Evolutionary conservation across 2,888 invertebrate genomes (phyloP).

Genomic region (Carterocephalus palaemon): DNA sequence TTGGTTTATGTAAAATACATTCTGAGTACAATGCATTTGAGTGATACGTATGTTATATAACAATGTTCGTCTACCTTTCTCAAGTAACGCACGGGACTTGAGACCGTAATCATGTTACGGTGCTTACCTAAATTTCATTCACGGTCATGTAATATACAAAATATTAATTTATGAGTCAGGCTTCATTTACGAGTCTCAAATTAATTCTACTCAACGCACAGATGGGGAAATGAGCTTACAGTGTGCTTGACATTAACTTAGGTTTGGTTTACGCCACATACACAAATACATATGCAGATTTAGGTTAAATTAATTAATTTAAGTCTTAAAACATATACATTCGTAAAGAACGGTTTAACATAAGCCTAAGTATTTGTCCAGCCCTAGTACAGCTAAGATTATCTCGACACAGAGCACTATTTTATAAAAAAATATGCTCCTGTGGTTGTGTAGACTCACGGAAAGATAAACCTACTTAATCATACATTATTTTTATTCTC

Average conservation of each 20-base stretch:
- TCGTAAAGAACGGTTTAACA: not conserved
- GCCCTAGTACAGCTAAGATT: conserved; percentile 8
- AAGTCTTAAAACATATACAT: not conserved
- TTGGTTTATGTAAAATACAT: conserved; percentile 3
- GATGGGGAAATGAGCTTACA: conserved; percentile 12
- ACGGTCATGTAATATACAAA: conserved; percentile 6
- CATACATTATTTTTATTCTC: too few species aligned
- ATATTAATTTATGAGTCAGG: not conserved
- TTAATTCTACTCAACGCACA: conserved; percentile 8
- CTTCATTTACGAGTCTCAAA: conserved; percentile 5
- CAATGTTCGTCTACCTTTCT: conserved; percentile 5
- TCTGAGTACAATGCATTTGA: conserved; percentile 15
- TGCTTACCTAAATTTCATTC: conserved; percentile 16
- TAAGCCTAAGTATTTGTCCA: conserved; percentile 1
- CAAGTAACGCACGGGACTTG: conserved; percentile 24
- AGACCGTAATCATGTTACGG: conserved; percentile 28
- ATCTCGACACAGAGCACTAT: conserved; percentile 60
- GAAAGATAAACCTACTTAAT: conserved; percentile 15
- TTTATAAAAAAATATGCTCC: conserved; percentile 59
- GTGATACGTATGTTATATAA: conserved; percentile 1
- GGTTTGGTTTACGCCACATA: not conserved
- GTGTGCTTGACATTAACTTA: conserved; percentile 4
- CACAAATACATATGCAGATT: too few species aligned
- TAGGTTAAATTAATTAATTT: too few species aligned
- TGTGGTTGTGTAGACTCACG: conserved; percentile 49